Evolutionary conservation across 2,113 vertebrate genomes (phyloP).

Genomic region (Scomber japonicus): DNA sequence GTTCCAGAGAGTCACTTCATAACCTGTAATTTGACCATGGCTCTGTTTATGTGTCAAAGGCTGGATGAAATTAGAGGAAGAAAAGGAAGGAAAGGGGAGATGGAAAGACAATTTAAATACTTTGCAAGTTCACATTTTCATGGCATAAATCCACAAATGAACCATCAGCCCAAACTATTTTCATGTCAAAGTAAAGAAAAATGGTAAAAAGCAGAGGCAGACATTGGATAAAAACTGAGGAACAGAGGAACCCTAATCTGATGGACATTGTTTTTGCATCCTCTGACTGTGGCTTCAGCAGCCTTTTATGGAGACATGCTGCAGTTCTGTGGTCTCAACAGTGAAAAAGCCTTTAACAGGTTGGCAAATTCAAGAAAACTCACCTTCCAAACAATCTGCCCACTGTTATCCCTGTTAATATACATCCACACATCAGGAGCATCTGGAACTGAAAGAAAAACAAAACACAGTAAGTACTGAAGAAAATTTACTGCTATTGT

Average conservation of each 20-base stretch:
- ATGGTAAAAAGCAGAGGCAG: background rate
- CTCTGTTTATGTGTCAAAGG: slow-evolving; percentile 71
- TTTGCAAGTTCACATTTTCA: background rate
- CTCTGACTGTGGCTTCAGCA: background rate
- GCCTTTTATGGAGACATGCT: background rate
- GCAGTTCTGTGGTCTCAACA: background rate
- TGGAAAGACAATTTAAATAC: background rate
- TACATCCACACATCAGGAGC: slow-evolving; percentile 81
- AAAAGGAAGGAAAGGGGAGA: background rate
- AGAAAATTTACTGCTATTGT: background rate
- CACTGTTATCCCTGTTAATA: slow-evolving; percentile 71
- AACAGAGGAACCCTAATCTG: background rate
- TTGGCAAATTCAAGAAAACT: background rate
- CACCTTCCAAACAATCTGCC: slow-evolving; percentile 83
- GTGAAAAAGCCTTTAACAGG: background rate
- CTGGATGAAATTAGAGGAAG: slow-evolving; percentile 49
- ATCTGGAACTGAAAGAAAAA: slow-evolving; percentile 73
- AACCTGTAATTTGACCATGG: slow-evolving; percentile 75
- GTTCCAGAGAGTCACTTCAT: slow-evolving; percentile 75
- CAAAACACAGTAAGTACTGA: background rate
- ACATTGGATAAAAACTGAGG: background rate
- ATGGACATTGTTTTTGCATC: background rate
- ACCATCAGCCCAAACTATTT: background rate
- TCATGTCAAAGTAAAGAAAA: background rate
- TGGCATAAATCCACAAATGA: background rate